A percentile compares a stretch with the other conserved stretches of the same genome.
Evolutionary conservation across 2,113 vertebrate genomes (phyloP).

Genomic region (Macroglossus sobrinus): DNA sequence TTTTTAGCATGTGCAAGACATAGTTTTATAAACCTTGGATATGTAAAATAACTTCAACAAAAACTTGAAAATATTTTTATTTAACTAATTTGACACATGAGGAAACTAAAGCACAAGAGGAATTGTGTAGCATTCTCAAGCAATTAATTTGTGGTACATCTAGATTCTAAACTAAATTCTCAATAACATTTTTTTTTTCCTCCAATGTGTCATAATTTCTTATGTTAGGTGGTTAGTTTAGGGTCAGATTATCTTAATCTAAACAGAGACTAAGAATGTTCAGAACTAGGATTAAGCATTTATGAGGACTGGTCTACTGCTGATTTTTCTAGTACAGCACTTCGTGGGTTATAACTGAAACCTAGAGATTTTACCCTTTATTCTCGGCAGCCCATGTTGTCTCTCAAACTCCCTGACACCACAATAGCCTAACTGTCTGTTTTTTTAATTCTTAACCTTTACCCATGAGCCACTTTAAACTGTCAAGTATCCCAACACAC

Average conservation of each 20-base stretch:
- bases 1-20: background rate
- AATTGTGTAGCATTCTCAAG: background rate
- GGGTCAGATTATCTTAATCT: background rate
- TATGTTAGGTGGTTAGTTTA: background rate
- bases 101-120: background rate
- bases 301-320: background rate
- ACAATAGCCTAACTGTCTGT: background rate
- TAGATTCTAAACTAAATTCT: background rate
- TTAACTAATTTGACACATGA: background rate
- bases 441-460: background rate
- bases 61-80: background rate
- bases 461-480: background rate
- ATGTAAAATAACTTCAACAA: background rate
- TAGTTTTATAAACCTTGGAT: background rate
- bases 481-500: background rate
- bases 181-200: background rate
- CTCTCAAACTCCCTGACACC: background rate
- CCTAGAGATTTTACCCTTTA: background rate
- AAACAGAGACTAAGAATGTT: background rate
- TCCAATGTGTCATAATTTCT: background rate
- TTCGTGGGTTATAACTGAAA: background rate
- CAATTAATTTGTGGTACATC: background rate
- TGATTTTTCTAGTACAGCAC: background rate
- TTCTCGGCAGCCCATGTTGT: background rate
- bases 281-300: background rate